A percentile compares a stretch with the other conserved stretches of the same genome.
These are phyloP conservation scores for Andrena cerasifolii DNA, from an alignment of 1,140 invertebrate genomes.

Conservation along the genomic window DNA sequence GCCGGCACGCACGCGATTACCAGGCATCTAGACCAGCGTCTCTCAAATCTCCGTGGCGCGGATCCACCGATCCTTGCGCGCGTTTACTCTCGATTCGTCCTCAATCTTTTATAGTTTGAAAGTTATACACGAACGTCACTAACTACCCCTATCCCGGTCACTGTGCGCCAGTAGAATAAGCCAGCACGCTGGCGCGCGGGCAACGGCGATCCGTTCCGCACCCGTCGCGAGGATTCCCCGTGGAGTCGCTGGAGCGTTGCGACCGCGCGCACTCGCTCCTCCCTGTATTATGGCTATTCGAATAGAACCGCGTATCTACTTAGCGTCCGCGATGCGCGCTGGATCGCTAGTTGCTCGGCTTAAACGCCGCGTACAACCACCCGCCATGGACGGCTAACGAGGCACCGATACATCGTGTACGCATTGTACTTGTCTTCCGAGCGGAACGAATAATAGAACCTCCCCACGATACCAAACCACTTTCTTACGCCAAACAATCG, in stretches of 20 bases:
- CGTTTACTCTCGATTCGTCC: not conserved
- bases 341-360: conserved; percentile 59
- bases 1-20: conserved; percentile 58
- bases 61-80: not conserved
- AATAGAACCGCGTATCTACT: conserved; percentile 62
- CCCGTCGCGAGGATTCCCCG: conserved; percentile 43
- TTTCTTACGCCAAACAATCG: conserved; percentile 36
- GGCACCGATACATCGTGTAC: conserved; percentile 47
- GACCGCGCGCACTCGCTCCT: conserved; percentile 19
- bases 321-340: conserved; percentile 52
- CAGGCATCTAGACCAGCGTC: not conserved
- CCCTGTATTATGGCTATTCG: conserved; percentile 26
- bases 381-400: conserved; percentile 63
- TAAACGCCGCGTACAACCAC: conserved; percentile 52
- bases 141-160: no score
- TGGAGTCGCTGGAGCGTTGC: conserved; percentile 50
- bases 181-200: not conserved
- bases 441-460: conserved; percentile 48
- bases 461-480: conserved; percentile 4
- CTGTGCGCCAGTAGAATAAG: not conserved
- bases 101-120: no score
- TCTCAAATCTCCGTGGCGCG: conserved; percentile 6
- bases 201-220: conserved; percentile 25
- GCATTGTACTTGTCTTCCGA: conserved; percentile 34
- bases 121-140: no score